Evolutionary conservation across 1,140 invertebrate species (phyloP), one percentile per base, ranked within the genome.

Genomic region (Lepidotrigona ventralis): DNA sequence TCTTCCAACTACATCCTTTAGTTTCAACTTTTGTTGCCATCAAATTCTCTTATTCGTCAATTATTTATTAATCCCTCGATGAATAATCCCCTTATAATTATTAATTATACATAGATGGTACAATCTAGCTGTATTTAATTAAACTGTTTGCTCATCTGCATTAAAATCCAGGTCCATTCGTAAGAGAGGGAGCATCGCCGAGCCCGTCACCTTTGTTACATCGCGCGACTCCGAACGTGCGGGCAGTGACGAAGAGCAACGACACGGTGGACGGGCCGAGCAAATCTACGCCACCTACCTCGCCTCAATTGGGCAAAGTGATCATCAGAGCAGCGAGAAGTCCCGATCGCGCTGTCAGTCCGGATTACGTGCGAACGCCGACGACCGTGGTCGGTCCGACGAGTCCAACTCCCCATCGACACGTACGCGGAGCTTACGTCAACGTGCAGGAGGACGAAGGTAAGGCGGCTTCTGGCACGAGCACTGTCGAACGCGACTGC

Each of bases 401-500:
- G 54, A 95, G 89, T 92, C 94, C 88, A 87, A 93, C 89, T 66
- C 81, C 89, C 54, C 92, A 90, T 74, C 92, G 87, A 89, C 93
- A 91, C 84, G 86, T 92, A 81, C 95, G 95, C 63, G 96, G 96
- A 75, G 96, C 96, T 81, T 96, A 96, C 92, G 96, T 96, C 91
- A 96, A 96, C 94, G 95, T 96, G 88, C 96, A 96, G 92, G 95
- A 95, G 90, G 94, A 95, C 90, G 94, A 96, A 94, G 95, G 95
- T 95, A 95, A 96, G 94, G 94, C 95, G 89, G 87, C 86, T 94
- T 90, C 94, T 94, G 91, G 93, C 93, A 93, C 95, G 95, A 94
- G 88, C 89, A 89, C 88, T 89, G 90, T 91, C 80, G 82, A 90
- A 66, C 86, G 81, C 79, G 91, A 90, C 92, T 89, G 91, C 90